Base-by-base conservation (phyloP, 2,113 vertebrate species). In the Leucosticte australis region DNA sequence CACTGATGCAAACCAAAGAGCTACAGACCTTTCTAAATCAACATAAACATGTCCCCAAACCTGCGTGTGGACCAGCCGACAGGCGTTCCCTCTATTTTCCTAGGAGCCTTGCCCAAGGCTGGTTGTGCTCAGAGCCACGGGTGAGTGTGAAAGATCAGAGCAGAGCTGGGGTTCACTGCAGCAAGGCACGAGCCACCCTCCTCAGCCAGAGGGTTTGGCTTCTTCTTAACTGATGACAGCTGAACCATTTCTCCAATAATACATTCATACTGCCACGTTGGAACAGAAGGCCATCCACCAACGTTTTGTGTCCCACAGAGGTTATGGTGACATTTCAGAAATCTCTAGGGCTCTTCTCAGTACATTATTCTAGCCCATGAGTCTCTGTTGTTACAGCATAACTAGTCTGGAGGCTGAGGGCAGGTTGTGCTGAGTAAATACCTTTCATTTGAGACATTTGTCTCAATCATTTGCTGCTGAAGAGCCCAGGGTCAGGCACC, bases 21-120 rank as follows among this genome's bases (percentile, higher is more conserved):
- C 89, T 96, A 82, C 92, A 94, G 83, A 87, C 80, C 83, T 92
- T 95, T 97, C 77, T 94, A 94, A 95, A 79, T 96, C 95, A 97
- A 97, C 91, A 97, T 56, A 94, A 97, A 96, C 92, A 95, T 67
- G 52, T 78, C 80, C 52, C 83, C 53, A 91, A 64, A 91, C 35
- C 69, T 3, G 4, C 16, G 73, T 89, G 89, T 46, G 65, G 80
- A 89, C 83, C 87, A 44, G 69, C 44, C 5, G 33, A 91, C 69
- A 89, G 44, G 65, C 49, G 1, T 91, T 81, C 44, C 73, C 56
- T 87, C 68, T 97, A 20, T 94, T 96, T 94, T 91, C n/a, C 44
- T 95, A 9, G 95, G 96, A 96, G 62, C 41, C 37, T 89, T 95
- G 94, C 96, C 96, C 80, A 68, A 76, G 49, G 73, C 77, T 96